Evolutionary conservation across 2,113 vertebrate species (phyloP), one percentile per base, ranked within the genome.

Genomic region (Sprattus sprattus): DNA sequence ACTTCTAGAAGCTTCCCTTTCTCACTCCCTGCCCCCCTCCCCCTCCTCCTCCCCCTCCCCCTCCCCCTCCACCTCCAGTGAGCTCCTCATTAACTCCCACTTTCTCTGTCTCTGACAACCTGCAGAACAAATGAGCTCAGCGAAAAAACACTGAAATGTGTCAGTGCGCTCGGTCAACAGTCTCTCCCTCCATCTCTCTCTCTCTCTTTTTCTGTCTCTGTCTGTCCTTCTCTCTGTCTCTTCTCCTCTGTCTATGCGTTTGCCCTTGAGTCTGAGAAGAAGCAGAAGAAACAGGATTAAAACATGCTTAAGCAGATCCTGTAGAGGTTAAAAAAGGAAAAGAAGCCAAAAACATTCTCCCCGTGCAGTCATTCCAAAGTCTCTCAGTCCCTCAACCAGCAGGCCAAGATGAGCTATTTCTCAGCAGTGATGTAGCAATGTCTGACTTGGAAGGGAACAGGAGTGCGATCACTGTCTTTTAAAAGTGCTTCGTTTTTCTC

Each of bases 101-200:
- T 54, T 81, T 57, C 47, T 10, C 16, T 57, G 16, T 67, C 44
- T 46, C 28, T 54, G 81, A 90, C 67, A 81, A 82, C 82, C 82
- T 67, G n/a, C 67, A 18, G 86, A 82, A 57, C 82, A 85, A 89
- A 88, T 81, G 50, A 84, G 82, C 83, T 71, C 81, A 86, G 83
- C 64, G 75, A 57, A 52, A 86, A 82, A 75, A 71, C 4, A 28
- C 50, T 39, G n/a, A n/a, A n/a, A n/a, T n/a, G 9, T 60, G 85
- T 87, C 78, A 85, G 81, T 47, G 78, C 16, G 44, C 81, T 82
- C 57, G 45, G n/a, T 71, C 64, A 71, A 45, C 45, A 25, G 44
- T 86, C 22, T 81, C 64, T 16, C 49, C 28, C 45, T 78, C 57
- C 81, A 82, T 50, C 46, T n/a, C 57, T 64, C 52, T 88, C 45